Conservation (phyloP, 2,797 vertebrate genomes). For the Ispidina picta region DNA sequence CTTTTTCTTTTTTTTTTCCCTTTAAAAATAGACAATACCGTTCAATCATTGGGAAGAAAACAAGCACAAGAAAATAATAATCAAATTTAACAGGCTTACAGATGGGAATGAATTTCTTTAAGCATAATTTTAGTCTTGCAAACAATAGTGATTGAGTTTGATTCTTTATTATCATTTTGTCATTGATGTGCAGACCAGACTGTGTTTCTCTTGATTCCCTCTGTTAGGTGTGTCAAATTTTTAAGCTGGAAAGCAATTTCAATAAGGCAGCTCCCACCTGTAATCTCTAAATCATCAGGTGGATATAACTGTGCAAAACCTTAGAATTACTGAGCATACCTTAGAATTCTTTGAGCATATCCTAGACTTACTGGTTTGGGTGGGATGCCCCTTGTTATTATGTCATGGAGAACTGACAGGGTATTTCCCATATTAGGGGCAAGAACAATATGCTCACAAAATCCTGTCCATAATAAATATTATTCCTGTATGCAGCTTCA, state of each 20-base stretch:
- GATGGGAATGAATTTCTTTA: conserved; percentile 42
- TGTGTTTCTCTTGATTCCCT: background rate
- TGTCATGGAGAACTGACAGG: background rate
- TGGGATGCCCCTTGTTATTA: background rate
- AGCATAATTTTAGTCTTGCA: conserved; percentile 5
- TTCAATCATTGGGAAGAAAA: conserved; percentile 31
- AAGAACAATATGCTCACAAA: background rate
- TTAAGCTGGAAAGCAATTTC: background rate
- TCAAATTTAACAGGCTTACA: conserved; percentile 31
- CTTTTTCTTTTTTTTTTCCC: background rate
- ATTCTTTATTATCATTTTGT: conserved; percentile 3
- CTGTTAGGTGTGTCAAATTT: background rate
- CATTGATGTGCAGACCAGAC: background rate
- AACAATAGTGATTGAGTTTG: conserved; percentile 23
- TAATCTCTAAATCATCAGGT: conserved; percentile 49
- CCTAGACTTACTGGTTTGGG: background rate
- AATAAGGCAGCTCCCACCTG: background rate
- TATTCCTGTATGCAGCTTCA: background rate
- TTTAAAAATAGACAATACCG: conserved; percentile 29
- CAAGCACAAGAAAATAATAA: background rate
- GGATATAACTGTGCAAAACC: background rate
- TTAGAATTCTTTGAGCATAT: background rate
- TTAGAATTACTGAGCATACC: background rate
- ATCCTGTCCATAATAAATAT: background rate
- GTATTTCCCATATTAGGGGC: background rate